These are phyloP conservation scores for Coregonus clupeaformis DNA, from an alignment of 2,113 vertebrate species.

Conservation along the genomic window DNA sequence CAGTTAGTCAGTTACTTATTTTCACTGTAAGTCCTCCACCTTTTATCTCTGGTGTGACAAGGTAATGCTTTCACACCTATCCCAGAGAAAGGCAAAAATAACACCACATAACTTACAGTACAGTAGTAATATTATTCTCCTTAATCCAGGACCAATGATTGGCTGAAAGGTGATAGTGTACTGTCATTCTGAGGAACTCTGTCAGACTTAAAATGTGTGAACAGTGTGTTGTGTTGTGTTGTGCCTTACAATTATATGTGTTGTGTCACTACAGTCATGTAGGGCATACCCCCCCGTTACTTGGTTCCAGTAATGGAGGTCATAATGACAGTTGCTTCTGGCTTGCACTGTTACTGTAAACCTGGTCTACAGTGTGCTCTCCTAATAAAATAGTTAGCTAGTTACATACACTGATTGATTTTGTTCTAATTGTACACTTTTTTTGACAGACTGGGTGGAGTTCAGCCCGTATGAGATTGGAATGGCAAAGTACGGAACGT, in stretches of 20 bases:
- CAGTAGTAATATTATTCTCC: background rate
- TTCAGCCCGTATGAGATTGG: conserved; percentile 97
- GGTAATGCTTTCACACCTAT: background rate
- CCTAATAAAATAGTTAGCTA: background rate
- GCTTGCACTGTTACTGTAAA: too few relatives aligned
- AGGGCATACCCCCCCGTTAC: background rate
- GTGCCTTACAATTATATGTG: background rate
- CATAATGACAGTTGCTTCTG: background rate
- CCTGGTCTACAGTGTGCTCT: too few relatives aligned
- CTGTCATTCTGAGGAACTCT: background rate
- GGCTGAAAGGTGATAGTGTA: background rate
- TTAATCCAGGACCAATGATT: background rate
- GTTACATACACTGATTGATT: background rate
- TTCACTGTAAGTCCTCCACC: background rate
- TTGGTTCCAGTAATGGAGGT: background rate
- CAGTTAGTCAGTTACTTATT: background rate
- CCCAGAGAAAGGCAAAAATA: background rate
- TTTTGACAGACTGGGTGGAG: conserved; percentile 91
- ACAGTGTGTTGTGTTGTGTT: background rate
- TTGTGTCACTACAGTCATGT: too few relatives aligned
- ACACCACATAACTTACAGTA: background rate
- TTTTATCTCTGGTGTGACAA: background rate
- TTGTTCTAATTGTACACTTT: too few relatives aligned
- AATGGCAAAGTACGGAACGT: conserved; percentile 98
- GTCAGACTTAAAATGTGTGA: background rate